phyloP scores from a whole-genome alignment of 23 tunicate species.

The Trididemnum nubilum region DNA sequence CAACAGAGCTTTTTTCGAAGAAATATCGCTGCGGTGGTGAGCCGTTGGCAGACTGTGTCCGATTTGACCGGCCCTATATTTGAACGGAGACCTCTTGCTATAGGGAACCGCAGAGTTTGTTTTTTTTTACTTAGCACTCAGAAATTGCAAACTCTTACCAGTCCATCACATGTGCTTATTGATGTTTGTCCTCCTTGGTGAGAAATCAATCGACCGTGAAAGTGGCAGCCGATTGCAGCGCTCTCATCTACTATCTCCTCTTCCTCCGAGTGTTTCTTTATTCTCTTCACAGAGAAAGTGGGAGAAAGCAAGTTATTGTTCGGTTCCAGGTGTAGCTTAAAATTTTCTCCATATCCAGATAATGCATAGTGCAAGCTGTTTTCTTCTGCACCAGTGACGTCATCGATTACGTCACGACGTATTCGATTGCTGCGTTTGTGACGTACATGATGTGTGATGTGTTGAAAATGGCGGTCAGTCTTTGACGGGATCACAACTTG shows the following conservation, averaged over 20 bases:
- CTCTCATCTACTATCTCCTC: slow-evolving; percentile 44
- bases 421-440: slow-evolving; percentile 39
- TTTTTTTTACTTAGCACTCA: no score
- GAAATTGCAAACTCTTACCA: no score
- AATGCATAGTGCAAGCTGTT: slow-evolving; percentile 37
- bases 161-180: slow-evolving; percentile 76
- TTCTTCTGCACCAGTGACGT: slow-evolving; percentile 26
- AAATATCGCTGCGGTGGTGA: no score
- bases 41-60: no score
- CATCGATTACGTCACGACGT: slow-evolving; percentile 37
- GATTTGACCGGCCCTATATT: no score
- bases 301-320: slow-evolving; percentile 51
- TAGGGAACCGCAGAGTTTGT: no score
- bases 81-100: no score
- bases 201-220: slow-evolving; percentile 65
- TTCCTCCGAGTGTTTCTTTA: slow-evolving; percentile 35
- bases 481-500: slow-evolving; percentile 49
- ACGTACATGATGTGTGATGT: slow-evolving; percentile 50
- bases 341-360: slow-evolving; percentile 42
- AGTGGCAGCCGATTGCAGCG: slow-evolving; percentile 70
- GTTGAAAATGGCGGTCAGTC: slow-evolving; percentile 21
- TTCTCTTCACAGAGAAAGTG: slow-evolving; percentile 48
- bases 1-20: no score
- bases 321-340: slow-evolving; percentile 44
- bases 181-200: slow-evolving; percentile 51